Evolutionary conservation across 2,888 invertebrate genomes (phyloP), one percentile per base, ranked within the genome.

Genomic region (Monopis laevigella): DNA sequence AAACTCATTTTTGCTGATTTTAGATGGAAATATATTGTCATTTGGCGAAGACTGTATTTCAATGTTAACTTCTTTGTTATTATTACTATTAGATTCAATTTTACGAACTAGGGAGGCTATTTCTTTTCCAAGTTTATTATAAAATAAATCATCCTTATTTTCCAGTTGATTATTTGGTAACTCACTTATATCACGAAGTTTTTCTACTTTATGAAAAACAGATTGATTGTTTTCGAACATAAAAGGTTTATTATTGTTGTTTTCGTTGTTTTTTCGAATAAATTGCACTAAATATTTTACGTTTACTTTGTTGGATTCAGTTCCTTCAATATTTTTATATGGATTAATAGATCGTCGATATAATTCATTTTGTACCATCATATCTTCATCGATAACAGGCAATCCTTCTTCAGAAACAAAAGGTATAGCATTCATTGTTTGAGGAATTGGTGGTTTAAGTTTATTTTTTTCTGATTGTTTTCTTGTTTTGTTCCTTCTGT

Each of bases 261-360:
- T 32, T 11, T 32, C 11, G 21, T 36, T 55, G 8, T 55, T 52
- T 54, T 54, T 63, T 41, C 77, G 77, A 45, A 78, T 77, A 28
- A 75, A 56, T 46, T 78, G 61, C 18, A 72, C 58, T 43, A 78
- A 53, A 48, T 77, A 77, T 50, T 69, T 75, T 42, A 77, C 75
- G 47, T 71, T 62, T 4, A 71, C 65, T 30, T 66, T 62, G 16
- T 56, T 29, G 50, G 12, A 21, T 36, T 21, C 17, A 17, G 18
- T 34, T 14, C 10, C 10, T n/a, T 11, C 12, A 13, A 13, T 3
- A 12, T 3, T 12, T 12, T 11, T 32, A 17, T 16, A 6, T 13
- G 32, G 16, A 17, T 32, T 32, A 17, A 17, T 17, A 3, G 32
- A 32, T 16, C 14, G 11, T 14, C 32, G 16, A 30, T 30, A 30